phyloP scores from a whole-genome alignment of 2,888 invertebrate genomes.

The Conomelus anceps region DNA sequence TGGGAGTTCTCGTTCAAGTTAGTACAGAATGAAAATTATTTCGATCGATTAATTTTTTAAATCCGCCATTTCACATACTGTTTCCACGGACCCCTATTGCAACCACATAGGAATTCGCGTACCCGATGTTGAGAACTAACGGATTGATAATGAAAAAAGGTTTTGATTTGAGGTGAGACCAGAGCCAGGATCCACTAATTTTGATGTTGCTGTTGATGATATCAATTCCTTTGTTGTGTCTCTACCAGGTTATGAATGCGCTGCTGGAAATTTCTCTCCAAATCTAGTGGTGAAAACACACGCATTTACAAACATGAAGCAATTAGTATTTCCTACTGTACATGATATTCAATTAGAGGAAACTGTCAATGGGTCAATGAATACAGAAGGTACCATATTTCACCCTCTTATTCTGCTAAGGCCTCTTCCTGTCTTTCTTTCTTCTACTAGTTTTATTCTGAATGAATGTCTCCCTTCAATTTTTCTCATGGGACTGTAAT shows the following conservation, averaged over 20 bases:
- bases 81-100: too few species aligned
- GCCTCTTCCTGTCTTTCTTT: too few species aligned
- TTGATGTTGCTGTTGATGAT: background rate
- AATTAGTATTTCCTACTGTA: background rate
- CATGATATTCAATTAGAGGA: background rate
- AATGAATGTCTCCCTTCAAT: too few species aligned
- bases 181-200: background rate
- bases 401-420: too few species aligned
- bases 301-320: background rate
- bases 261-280: background rate
- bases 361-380: background rate
- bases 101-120: too few species aligned
- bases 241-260: background rate
- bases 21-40: too few species aligned
- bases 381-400: background rate
- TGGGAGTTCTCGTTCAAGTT: too few species aligned
- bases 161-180: background rate
- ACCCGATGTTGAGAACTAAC: too few species aligned
- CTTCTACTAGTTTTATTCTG: too few species aligned
- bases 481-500: too few species aligned
- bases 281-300: background rate
- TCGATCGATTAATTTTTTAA: too few species aligned
- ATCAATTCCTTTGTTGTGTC: background rate
- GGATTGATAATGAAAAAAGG: background rate
- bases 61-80: too few species aligned